Conservation (phyloP, 2,113 vertebrate species). For the Pandion haliaetus region DNA sequence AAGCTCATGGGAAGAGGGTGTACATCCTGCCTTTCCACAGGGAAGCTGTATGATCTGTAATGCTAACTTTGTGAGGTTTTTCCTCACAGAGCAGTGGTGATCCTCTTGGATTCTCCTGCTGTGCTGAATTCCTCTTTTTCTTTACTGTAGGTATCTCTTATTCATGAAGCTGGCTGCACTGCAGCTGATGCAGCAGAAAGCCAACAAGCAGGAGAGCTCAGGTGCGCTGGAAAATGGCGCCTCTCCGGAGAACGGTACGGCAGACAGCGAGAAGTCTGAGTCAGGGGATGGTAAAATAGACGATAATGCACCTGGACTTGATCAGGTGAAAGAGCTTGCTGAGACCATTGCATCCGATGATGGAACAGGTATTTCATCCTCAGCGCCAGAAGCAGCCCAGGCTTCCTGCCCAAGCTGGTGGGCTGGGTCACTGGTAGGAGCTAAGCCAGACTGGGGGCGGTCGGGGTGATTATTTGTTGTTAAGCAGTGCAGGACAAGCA, state of each 20-base stretch:
- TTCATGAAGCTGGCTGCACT: slow-evolving; percentile 98
- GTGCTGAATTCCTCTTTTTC: not conserved
- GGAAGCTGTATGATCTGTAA: not conserved
- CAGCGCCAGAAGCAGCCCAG: not conserved
- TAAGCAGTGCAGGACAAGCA: not conserved
- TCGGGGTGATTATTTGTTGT: not conserved
- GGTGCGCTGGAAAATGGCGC: slow-evolving; percentile 65
- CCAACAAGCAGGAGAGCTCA: slow-evolving; percentile 77
- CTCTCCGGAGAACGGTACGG: slow-evolving; percentile 48
- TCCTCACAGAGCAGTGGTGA: not conserved
- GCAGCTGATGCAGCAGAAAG: slow-evolving; percentile 98
- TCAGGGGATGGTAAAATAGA: slow-evolving; percentile 76
- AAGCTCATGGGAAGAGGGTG: not conserved
- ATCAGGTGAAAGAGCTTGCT: slow-evolving; percentile 94
- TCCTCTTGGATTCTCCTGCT: not conserved
- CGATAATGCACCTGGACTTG: slow-evolving; percentile 84
- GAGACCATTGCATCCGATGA: slow-evolving; percentile 92
- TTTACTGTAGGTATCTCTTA: slow-evolving; percentile 85
- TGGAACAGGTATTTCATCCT: slow-evolving; percentile 76
- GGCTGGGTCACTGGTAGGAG: not conserved
- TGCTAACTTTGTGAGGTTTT: not conserved
- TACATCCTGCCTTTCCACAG: not conserved
- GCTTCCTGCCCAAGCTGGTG: not conserved
- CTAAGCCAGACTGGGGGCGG: not conserved
- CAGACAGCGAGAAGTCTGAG: slow-evolving; percentile 75